These are phyloP conservation scores for Corbicula japonica DNA, from an alignment of 2,888 invertebrate genomes.

Conservation along the genomic window DNA sequence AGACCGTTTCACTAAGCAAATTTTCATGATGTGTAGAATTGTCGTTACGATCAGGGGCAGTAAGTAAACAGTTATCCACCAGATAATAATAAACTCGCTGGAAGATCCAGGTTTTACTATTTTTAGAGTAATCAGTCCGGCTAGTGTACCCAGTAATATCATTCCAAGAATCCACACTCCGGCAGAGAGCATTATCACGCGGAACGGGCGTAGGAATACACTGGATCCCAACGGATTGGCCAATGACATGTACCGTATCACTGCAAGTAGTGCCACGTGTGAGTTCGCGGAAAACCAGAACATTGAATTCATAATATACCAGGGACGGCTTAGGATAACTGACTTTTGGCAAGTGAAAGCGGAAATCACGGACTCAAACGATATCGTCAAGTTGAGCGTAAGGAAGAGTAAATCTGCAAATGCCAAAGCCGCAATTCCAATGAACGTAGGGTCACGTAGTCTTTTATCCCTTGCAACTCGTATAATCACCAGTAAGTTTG, in stretches of 20 bases:
- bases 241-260: constrained; percentile 54
- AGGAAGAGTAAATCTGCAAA: constrained; percentile 54
- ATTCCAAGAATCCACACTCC: constrained; percentile 53
- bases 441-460: constrained; percentile 52
- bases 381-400: constrained; percentile 26
- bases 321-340: constrained; percentile 15
- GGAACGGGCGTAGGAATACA: constrained; percentile 31
- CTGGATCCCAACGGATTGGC: constrained; percentile 42
- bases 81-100: constrained; percentile 38
- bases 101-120: constrained; percentile 33
- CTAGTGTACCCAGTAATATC: constrained; percentile 45
- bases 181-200: constrained; percentile 45
- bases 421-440: constrained; percentile 55
- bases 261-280: constrained; percentile 56
- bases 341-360: constrained; percentile 28
- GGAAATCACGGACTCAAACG: constrained; percentile 45
- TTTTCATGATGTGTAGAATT: constrained; percentile 48
- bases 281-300: constrained; percentile 58
- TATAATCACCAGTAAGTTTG: constrained; percentile 47
- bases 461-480: constrained; percentile 34
- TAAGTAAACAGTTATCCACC: constrained; percentile 54
- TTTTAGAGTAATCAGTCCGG: constrained; percentile 22
- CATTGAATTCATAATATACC: constrained; percentile 41
- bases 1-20: constrained; percentile 23
- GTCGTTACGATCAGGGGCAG: constrained; percentile 51